These are phyloP conservation scores for Protonemura montana DNA, from an alignment of 2,888 invertebrate species.

Conservation along the genomic window DNA sequence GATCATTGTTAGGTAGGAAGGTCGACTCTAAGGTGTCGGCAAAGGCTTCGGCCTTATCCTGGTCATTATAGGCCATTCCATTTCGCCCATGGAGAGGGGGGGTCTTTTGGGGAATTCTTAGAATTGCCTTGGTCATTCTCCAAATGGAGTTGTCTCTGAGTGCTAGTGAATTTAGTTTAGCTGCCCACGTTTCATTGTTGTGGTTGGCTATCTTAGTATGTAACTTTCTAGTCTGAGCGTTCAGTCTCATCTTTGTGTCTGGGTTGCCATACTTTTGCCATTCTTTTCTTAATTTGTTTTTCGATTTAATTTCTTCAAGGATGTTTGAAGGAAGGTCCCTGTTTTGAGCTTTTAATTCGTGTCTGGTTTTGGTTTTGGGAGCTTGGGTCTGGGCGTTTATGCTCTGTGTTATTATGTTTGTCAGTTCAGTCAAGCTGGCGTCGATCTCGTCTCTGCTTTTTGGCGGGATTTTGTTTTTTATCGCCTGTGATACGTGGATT, in stretches of 20 bases:
- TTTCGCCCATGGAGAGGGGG: constrained; percentile 8
- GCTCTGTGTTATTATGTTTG: no score
- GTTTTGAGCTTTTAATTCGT: no score
- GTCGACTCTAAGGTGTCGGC: constrained; percentile 18
- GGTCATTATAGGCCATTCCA: background rate
- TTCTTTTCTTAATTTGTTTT: background rate
- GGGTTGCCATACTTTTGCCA: background rate
- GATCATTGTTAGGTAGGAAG: constrained; percentile 21
- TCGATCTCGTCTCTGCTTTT: no score
- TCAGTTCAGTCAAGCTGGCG: no score
- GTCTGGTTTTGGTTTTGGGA: background rate
- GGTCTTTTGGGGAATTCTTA: background rate
- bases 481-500: no score
- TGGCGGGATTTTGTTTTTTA: no score
- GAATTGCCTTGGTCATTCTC: background rate
- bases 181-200: no score
- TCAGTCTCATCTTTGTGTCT: background rate
- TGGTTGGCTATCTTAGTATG: no score
- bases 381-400: background rate
- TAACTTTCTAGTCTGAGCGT: background rate
- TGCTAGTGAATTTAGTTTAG: background rate
- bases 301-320: background rate
- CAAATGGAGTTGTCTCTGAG: background rate
- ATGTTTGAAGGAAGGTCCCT: background rate
- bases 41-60: background rate